These are phyloP conservation scores for Pammene fasciana DNA, from an alignment of 2,888 invertebrate species.

Conservation along the genomic window DNA sequence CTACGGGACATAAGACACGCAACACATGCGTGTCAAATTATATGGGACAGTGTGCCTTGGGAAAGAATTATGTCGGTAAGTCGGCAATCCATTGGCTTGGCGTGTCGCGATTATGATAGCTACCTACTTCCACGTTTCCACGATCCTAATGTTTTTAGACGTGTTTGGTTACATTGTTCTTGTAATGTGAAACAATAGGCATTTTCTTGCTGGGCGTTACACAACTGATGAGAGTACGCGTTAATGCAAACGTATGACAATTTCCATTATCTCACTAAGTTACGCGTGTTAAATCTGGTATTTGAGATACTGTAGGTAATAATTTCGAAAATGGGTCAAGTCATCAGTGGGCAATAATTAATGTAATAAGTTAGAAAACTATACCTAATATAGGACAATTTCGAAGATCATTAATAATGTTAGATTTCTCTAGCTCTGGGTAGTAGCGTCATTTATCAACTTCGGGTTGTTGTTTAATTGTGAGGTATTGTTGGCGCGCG, in stretches of 20 bases:
- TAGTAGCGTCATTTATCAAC: slow-evolving; percentile 35
- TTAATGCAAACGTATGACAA: slow-evolving; percentile 46
- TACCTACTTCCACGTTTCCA: slow-evolving; percentile 66
- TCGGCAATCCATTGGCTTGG: slow-evolving; percentile 41
- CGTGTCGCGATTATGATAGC: slow-evolving; percentile 50
- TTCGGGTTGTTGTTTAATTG: slow-evolving; percentile 32
- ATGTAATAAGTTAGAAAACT: slow-evolving; percentile 13
- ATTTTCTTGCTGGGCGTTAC: slow-evolving; percentile 63
- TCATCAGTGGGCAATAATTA: slow-evolving; percentile 41
- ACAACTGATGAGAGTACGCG: slow-evolving; percentile 54
- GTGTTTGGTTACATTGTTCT: slow-evolving; percentile 60
- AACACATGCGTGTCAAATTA: background rate
- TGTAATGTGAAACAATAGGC: slow-evolving; percentile 65
- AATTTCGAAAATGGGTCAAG: slow-evolving; percentile 47
- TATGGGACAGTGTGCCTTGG: slow-evolving; percentile 14
- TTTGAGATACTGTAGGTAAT: slow-evolving; percentile 42
- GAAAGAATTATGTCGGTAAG: slow-evolving; percentile 29
- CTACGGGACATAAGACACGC: background rate
- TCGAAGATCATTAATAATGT: slow-evolving; percentile 32
- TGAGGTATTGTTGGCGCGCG: slow-evolving; percentile 32
- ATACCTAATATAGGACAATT: slow-evolving; percentile 25
- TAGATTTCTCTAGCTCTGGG: slow-evolving; percentile 37
- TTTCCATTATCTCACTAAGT: slow-evolving; percentile 47
- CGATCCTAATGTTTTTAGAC: slow-evolving; percentile 62
- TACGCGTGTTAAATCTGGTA: slow-evolving; percentile 47